Base-by-base conservation (phyloP, 2,113 vertebrate genomes). In the Cebidichthys violaceus region DNA sequence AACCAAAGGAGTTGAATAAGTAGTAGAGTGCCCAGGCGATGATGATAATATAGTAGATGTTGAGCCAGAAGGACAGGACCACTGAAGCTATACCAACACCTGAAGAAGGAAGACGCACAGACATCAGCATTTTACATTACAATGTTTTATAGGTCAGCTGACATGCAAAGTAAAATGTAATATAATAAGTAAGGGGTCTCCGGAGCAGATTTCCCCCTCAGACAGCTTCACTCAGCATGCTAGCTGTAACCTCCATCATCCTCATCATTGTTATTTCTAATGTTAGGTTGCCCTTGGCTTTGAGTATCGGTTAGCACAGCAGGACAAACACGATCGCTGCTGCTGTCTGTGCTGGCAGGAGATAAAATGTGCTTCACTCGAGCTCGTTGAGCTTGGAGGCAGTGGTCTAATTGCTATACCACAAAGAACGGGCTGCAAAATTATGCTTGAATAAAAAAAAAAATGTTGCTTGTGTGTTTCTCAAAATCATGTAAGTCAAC, bases 1-100 rank as follows among this genome's bases (percentile, higher is more conserved):
- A 89, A 31, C 92, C 94, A 89, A 98, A 97, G 59, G 97, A 97
- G 90, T 93, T 97, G 94, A 97, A 97, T 60, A 97, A 94, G 70
- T 98, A 98, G 91, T 97, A 97, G 54, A 98, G 94, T 0, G 97
- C 96, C 97, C 97, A 98, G 86, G 97, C 95, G 0, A 97, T 98
- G 82, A 97, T 98, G 88, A 98, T 93, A 39, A 98, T 97, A 85
- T 98, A 98, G 85, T 98, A 98, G 90, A 97, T 96, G 90, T 98
- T 97, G 74, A 98, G 95, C 97, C 97, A 98, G 90, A 98, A 98
- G 41, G 97, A 96, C 73, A 98, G 92, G 47, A 98, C 95, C 50
- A 96, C 94, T 14, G 97, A 92, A 50, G 97, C 97, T 89, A 97
- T 77, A 2, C 97, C 97, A 11, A 98, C 97, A 33, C 97, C 97